Percentiles rank a stretch among this genome's conserved stretches.
Evolutionary conservation across 2,797 vertebrate genomes (phyloP).

Genomic region (Lepilemur ruficaudatus): DNA sequence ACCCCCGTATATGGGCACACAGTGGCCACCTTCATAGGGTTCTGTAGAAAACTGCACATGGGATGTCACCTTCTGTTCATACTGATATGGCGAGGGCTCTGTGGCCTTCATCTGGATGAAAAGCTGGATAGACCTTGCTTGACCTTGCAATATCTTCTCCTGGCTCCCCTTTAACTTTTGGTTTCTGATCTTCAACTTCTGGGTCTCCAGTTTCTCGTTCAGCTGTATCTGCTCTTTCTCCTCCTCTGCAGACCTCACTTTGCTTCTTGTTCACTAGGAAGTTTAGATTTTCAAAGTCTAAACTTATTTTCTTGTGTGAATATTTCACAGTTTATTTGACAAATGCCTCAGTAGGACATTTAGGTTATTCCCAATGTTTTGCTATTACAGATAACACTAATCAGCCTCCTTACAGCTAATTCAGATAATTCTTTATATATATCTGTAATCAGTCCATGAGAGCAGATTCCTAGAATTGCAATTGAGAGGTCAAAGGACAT

Average conservation of each 20-base stretch:
- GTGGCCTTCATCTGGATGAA: not conserved
- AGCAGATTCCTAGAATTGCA: not conserved
- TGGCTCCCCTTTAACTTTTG: not conserved
- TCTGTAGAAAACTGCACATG: not conserved
- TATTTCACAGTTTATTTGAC: not conserved
- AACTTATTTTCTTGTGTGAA: not conserved
- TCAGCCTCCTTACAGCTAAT: not conserved
- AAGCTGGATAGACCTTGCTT: not conserved
- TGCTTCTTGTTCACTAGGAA: not conserved
- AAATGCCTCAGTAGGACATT: not conserved
- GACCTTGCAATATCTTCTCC: not conserved
- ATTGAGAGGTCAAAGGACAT: not conserved
- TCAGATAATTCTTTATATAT: slow-evolving; percentile 7
- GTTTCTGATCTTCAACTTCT: not conserved
- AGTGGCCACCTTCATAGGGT: not conserved
- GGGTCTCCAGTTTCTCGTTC: not conserved
- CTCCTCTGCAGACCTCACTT: not conserved
- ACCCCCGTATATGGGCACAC: not conserved
- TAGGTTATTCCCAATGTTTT: slow-evolving; percentile 1
- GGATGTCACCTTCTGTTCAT: not conserved
- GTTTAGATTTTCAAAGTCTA: not conserved
- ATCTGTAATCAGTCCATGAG: not conserved
- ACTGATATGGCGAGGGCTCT: not conserved
- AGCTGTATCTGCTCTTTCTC: not conserved
- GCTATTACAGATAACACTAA: not conserved